Evolutionary conservation across 2,113 vertebrate species (phyloP), one percentile per base, ranked within the genome.

Genomic region (Lathamus discolor): DNA sequence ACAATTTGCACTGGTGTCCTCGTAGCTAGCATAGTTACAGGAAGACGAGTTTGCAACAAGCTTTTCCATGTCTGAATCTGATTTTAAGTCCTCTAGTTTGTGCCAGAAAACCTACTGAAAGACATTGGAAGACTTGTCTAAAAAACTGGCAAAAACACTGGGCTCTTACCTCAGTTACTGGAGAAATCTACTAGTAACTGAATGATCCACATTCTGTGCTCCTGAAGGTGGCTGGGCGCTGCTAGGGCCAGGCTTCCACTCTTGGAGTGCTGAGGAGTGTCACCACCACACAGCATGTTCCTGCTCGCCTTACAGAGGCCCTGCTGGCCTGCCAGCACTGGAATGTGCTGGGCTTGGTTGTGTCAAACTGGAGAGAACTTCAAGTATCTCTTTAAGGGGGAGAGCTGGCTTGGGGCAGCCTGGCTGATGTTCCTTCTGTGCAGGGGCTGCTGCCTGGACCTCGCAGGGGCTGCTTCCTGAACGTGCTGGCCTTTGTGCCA

Each of bases 241-340:
- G 91, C 80, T 54, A 25, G 5, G 80, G 64, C 83, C 17, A 76
- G 78, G 79, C 67, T 61, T 77, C 86, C 72, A 9, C 73, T 81
- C 76, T 52, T 44, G 8, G 75, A 35, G 1, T 37, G 79, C 59
- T 1, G 0, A 51, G 86, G 24, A 72, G 67, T 0, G 1, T 78
- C 43, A 4, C 78, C 5, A 0, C 85, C 48, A 39, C 28, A 2
- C 17, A 3, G 3, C 2, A 0, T 2, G 0, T 63, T 68, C 90
- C 63, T 62, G 69, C 20, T 1, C 1, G 2, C 0, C 4, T 37
- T 72, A 29, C 0, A 0, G 63, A 12, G 57, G 2, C 44, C 13
- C 29, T 35, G 75, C 74, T 83, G 66, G 2, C 6, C 73, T 86
- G 84, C 19, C 61, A 44, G 19, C 5, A 2, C 10, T 37, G 49